Percentiles rank a stretch among this genome's conserved stretches.
Conservation (phyloP, 2,113 vertebrate species). For the Picathartes gymnocephalus region DNA sequence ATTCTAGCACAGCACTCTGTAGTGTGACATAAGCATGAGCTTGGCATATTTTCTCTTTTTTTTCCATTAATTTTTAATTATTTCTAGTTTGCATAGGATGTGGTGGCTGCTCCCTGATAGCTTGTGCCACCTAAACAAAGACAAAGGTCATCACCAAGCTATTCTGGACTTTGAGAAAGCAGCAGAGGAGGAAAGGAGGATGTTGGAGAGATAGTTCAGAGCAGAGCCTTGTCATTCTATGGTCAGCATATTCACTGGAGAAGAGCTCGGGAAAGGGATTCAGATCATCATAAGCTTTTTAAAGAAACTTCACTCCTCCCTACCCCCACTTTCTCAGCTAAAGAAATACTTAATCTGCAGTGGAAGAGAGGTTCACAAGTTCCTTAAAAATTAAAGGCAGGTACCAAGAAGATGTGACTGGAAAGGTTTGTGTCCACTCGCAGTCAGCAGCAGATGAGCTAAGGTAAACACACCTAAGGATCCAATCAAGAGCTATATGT, state of each 20-base stretch:
- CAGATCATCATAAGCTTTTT: neutral
- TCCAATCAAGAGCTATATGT: neutral
- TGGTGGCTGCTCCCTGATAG: neutral
- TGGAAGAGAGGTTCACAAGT: neutral
- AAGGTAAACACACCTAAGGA: neutral
- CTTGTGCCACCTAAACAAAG: neutral
- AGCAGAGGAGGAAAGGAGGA: neutral
- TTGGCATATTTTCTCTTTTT: neutral
- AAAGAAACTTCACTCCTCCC: neutral
- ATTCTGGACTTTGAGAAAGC: neutral
- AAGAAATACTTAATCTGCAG: neutral
- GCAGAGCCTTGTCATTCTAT: neutral
- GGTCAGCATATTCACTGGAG: neutral
- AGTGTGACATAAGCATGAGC: neutral
- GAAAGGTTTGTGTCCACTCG: neutral
- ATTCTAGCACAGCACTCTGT: neutral
- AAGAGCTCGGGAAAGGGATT: neutral
- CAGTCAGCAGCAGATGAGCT: neutral
- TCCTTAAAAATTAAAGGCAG: neutral
- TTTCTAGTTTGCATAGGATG: neutral
- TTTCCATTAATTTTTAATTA: neutral
- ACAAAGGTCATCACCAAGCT: accelerated
- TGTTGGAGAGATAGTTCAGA: neutral
- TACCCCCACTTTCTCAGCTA: neutral
- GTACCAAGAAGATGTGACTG: neutral